Percentiles rank a stretch among this genome's conserved stretches.
Evolutionary conservation across 1,140 invertebrate species (phyloP).

Genomic region (Zaprionus camerounensis): DNA sequence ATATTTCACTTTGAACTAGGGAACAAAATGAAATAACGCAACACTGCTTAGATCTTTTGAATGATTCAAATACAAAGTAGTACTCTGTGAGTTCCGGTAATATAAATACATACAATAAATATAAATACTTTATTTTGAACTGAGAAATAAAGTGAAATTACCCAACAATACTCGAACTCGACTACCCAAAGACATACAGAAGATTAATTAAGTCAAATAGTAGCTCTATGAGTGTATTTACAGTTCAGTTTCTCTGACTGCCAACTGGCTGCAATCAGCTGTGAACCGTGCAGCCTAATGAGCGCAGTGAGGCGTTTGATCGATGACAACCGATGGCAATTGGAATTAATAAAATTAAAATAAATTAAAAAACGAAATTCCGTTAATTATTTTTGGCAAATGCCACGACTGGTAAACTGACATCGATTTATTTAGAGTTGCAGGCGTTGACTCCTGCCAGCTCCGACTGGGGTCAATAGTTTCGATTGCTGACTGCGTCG

Average conservation of each 20-base stretch:
- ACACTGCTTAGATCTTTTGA: too few relatives aligned
- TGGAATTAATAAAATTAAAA: conserved; percentile 18
- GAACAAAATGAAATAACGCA: too few relatives aligned
- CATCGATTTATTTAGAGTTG: conserved; percentile 11
- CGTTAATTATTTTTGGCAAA: conserved; percentile 24
- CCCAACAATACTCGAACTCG: too few relatives aligned
- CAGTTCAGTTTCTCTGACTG: not conserved
- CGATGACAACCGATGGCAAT: conserved; percentile 27
- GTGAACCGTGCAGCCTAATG: conserved; percentile 26
- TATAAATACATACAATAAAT: too few relatives aligned
- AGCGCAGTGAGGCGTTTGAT: conserved; percentile 43
- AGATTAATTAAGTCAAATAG: too few relatives aligned
- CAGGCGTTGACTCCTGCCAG: conserved; percentile 30
- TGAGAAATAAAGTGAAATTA: too few relatives aligned
- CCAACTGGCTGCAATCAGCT: conserved; percentile 21
- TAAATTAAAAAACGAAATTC: conserved; percentile 9
- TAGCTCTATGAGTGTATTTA: not conserved
- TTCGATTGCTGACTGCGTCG: conserved; percentile 38
- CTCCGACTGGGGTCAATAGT: conserved; percentile 45
- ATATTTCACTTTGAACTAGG: too few relatives aligned
- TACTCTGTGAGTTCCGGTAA: too few relatives aligned
- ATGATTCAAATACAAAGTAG: too few relatives aligned
- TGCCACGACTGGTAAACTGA: not conserved
- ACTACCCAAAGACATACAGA: too few relatives aligned
- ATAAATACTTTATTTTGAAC: too few relatives aligned